These are phyloP conservation scores for Dicrurus megarhynchus DNA, from an alignment of 2,113 vertebrate species.

Conservation along the genomic window DNA sequence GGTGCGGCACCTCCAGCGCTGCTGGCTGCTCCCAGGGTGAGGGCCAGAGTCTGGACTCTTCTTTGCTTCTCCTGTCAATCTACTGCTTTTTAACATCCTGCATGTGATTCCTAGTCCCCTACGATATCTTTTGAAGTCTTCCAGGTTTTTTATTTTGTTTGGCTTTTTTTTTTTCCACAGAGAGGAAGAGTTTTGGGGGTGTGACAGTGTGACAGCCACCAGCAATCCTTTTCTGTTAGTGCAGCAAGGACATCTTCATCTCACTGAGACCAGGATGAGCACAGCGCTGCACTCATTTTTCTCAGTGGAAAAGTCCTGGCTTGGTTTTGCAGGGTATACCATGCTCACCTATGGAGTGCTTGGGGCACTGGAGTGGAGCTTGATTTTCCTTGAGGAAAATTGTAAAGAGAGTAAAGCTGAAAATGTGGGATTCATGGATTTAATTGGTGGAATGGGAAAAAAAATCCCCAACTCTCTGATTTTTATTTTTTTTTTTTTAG, in stretches of 20 bases:
- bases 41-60: no score
- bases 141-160: no score
- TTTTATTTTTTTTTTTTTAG: not conserved
- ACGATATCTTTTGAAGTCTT: not conserved
- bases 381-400: not conserved
- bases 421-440: not conserved
- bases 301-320: not conserved
- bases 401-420: not conserved
- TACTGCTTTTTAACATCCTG: not conserved
- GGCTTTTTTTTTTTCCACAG: fast-evolving
- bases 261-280: not conserved
- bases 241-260: not conserved
- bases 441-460: not conserved
- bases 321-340: not conserved
- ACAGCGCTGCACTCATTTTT: not conserved
- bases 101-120: not conserved
- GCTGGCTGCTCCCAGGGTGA: not conserved
- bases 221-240: not conserved
- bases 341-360: not conserved
- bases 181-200: fast-evolving
- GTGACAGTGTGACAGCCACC: fast-evolving
- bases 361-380: not conserved
- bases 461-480: fast-evolving
- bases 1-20: fast-evolving
- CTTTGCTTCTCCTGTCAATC: not conserved